Evolutionary conservation across 2,888 invertebrate genomes (phyloP).

Genomic region (Apamea crenata): DNA sequence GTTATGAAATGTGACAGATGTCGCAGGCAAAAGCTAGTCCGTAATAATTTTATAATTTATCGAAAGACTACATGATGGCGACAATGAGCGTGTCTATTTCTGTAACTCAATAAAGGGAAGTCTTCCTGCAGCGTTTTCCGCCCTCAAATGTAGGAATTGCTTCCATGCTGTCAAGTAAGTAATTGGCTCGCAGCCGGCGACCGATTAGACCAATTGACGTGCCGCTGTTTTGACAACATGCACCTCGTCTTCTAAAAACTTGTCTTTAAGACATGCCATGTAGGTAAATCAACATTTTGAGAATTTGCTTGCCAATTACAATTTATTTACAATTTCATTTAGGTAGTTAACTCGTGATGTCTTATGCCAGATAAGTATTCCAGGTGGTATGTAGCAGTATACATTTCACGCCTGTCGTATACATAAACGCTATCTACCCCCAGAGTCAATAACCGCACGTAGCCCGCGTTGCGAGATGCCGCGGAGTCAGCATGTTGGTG

Average conservation of each 20-base stretch:
- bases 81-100: constrained; percentile 80
- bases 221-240: constrained; percentile 89
- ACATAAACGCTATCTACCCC: constrained; percentile 57
- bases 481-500: constrained; percentile 48
- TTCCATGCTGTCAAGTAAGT: constrained; percentile 89
- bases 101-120: constrained; percentile 88
- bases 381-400: background rate
- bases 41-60: constrained; percentile 28
- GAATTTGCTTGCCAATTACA: background rate
- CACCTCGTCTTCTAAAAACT: constrained; percentile 69
- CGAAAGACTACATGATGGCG: constrained; percentile 64
- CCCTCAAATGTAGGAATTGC: constrained; percentile 90
- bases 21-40: background rate
- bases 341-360: background rate
- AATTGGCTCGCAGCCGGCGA: constrained; percentile 88
- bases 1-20: background rate
- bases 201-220: constrained; percentile 89
- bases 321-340: constrained; percentile 2
- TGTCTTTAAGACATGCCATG: constrained; percentile 36
- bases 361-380: constrained; percentile 4
- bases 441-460: constrained; percentile 72
- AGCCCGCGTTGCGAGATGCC: constrained; percentile 53
- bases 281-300: constrained; percentile 1
- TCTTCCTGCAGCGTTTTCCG: constrained; percentile 88
- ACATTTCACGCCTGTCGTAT: constrained; percentile 27